Conservation (phyloP, 2,888 invertebrate genomes). For the Malacosoma neustria region DNA sequence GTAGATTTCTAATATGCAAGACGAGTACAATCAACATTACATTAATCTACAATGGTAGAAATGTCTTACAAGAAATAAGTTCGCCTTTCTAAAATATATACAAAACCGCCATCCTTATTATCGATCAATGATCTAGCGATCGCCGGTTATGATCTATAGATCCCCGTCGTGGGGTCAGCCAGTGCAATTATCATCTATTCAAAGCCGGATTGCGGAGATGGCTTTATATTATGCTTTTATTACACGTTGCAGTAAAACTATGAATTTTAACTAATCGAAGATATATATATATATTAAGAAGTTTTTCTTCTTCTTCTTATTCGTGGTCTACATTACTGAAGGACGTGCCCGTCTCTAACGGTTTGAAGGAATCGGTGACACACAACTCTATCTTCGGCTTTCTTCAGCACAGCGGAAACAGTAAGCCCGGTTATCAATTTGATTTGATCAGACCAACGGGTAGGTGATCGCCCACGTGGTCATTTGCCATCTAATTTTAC, state of each 20-base stretch:
- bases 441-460: no score
- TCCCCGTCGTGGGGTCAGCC: conserved; percentile 36
- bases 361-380: no score
- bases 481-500: no score
- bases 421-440: no score
- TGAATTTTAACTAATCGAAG: no score
- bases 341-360: no score
- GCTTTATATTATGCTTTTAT: not conserved
- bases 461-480: no score
- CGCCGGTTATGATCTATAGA: conserved; percentile 37
- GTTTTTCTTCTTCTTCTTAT: no score
- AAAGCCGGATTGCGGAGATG: conserved; percentile 6
- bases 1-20: not conserved
- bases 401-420: no score
- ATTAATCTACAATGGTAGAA: not conserved
- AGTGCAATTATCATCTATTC: conserved; percentile 37
- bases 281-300: no score
- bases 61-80: not conserved
- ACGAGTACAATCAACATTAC: not conserved
- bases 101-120: conserved; percentile 33
- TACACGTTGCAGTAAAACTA: not conserved
- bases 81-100: not conserved
- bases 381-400: no score
- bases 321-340: no score
- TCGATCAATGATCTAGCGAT: conserved; percentile 59